These are phyloP conservation scores for Drosophila nasuta DNA, from an alignment of 1,140 invertebrate species.

Conservation along the genomic window DNA sequence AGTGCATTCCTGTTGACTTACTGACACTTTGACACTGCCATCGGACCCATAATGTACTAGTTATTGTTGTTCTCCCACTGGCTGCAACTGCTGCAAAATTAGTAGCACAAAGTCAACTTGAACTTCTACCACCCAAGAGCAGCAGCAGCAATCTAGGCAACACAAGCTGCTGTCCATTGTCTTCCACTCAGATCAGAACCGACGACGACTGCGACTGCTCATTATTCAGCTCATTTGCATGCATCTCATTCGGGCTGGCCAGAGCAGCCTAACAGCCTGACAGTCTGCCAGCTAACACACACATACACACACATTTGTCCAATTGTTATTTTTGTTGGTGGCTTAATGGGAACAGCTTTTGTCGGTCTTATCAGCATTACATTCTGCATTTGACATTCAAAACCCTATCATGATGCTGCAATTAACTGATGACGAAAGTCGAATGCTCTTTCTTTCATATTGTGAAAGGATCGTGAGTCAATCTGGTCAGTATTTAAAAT, in stretches of 20 bases:
- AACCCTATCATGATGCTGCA: slow-evolving; percentile 5
- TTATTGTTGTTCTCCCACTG: slow-evolving; percentile 30
- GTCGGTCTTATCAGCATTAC: slow-evolving; percentile 28
- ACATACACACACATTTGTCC: slow-evolving; percentile 66
- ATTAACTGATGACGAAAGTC: neutral
- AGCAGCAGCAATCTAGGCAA: neutral
- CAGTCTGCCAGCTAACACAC: slow-evolving; percentile 32
- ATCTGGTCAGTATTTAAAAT: no score
- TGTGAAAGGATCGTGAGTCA: neutral
- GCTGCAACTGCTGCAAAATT: slow-evolving; percentile 64
- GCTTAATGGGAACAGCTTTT: slow-evolving; percentile 36
- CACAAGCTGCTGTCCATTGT: slow-evolving; percentile 7
- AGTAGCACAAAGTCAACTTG: slow-evolving; percentile 60
- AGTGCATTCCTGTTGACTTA: slow-evolving; percentile 78
- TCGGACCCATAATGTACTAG: slow-evolving; percentile 42
- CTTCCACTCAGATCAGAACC: slow-evolving; percentile 14
- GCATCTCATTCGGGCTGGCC: slow-evolving; percentile 55
- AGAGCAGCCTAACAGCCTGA: no score
- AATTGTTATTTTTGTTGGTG: slow-evolving; percentile 33
- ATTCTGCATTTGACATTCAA: slow-evolving; percentile 39
- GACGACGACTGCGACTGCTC: slow-evolving; percentile 42
- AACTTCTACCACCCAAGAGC: neutral
- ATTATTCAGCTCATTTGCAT: slow-evolving; percentile 82
- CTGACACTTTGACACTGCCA: slow-evolving; percentile 76
- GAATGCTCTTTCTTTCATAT: neutral